Evolutionary conservation across 2,888 invertebrate genomes (phyloP), one percentile per base, ranked within the genome.

Genomic region (Calephelis perditalis): DNA sequence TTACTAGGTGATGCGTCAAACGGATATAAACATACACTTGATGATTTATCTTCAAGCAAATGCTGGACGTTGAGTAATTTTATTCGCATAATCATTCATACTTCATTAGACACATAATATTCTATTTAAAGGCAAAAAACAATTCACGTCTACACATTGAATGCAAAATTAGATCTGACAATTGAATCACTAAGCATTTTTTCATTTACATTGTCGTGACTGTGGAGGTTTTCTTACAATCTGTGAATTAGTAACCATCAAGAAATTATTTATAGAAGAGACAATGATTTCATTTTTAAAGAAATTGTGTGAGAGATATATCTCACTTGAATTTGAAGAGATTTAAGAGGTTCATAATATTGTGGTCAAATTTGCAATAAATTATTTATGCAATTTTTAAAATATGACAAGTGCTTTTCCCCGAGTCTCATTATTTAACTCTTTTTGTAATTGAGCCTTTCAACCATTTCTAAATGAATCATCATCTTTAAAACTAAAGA

Each of bases 1-100:
- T 68, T 64, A 65, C 57, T 35, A 12, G 58, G 62, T 61, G 62
- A 67, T 63, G 64, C 64, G 63, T 63, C 61, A 66, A 66, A 61
- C 64, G 63, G 61, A 67, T 65, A 64, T 52, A 58, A 61, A 37
- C 55, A 26, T 26, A 37, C 58, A 47, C 36, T 15, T 43, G 46
- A 9, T 37, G 55, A 55, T 59, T 55, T 59, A 45, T 37, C 45
- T 52, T 49, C 47, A 44, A 44, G 43, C 35, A 44, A 57, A 59
- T 45, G 36, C 44, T 54, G 37, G 52, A 37, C 47, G 45, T 55
- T 40, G 7, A 55, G 35, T 58, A 62, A 62, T 58, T 57, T 58
- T 58, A 62, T 55, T 62, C 46, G 61, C 58, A 58, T 62, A 62
- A 62, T 59, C 55, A 45, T 45, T 59, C 35, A 55, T 59, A 59